Conservation (phyloP, 2,888 invertebrate genomes). For the Chorisops tibialis region DNA sequence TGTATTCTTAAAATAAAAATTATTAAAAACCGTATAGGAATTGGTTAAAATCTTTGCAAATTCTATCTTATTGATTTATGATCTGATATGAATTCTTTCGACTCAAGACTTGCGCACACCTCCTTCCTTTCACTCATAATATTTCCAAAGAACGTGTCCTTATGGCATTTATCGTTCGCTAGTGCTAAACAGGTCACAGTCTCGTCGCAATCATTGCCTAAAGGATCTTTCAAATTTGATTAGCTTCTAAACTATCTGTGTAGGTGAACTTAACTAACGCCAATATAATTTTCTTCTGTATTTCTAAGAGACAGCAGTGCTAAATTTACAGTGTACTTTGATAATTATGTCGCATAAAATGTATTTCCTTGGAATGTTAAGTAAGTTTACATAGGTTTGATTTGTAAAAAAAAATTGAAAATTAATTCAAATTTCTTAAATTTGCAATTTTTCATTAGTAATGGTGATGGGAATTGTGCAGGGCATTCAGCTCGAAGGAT, state of each 20-base stretch:
- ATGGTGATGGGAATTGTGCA: slow-evolving; percentile 38
- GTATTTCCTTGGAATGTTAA: neutral
- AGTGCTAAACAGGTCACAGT: slow-evolving; percentile 5
- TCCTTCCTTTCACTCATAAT: too few species aligned
- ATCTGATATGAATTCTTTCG: too few species aligned
- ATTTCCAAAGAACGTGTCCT: neutral
- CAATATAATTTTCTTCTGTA: neutral
- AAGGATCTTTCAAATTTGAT: neutral
- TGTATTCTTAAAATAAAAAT: too few species aligned
- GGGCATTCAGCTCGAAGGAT: slow-evolving; percentile 57
- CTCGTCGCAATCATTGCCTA: neutral
- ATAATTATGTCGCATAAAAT: neutral
- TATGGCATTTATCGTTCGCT: slow-evolving; percentile 2
- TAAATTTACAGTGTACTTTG: neutral
- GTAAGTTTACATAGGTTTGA: neutral
- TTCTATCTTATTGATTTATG: too few species aligned
- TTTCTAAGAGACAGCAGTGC: neutral
- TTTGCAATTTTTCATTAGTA: slow-evolving; percentile 34
- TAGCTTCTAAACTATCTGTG: neutral
- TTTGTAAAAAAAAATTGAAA: neutral
- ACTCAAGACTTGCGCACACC: too few species aligned
- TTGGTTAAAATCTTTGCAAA: too few species aligned
- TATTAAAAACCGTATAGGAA: too few species aligned
- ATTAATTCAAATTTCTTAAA: neutral
- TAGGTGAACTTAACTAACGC: neutral